Percentiles rank a stretch among this genome's conserved stretches.
Conservation (phyloP, 1,140 invertebrate genomes). For the Mylabris phalerata region DNA sequence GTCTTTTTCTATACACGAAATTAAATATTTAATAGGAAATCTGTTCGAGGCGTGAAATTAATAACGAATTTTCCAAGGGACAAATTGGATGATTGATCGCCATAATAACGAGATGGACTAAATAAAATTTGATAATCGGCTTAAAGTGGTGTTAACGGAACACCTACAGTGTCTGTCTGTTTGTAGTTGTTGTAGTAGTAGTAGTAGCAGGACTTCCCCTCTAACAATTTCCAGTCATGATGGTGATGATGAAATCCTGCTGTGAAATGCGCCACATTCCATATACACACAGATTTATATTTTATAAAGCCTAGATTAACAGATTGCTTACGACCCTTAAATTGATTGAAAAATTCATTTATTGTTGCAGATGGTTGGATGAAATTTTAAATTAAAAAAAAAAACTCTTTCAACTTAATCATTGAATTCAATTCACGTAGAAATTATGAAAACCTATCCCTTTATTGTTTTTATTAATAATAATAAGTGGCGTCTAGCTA, state of each 20-base stretch:
- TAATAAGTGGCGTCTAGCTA: slow-evolving; percentile 8
- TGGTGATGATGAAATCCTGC: slow-evolving; percentile 1
- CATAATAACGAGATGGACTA: slow-evolving; percentile 3
- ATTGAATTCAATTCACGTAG: background rate
- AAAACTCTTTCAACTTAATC: background rate
- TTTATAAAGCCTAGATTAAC: slow-evolving; percentile 6
- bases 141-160: slow-evolving; percentile 6
- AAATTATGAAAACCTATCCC: background rate
- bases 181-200: too few species aligned
- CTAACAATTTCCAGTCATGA: background rate
- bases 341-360: background rate
- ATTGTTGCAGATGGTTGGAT: background rate
- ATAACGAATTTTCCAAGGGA: background rate
- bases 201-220: background rate
- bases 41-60: background rate
- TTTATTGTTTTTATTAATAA: slow-evolving; percentile 2
- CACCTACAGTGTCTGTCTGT: background rate
- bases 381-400: slow-evolving; percentile 4
- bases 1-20: background rate
- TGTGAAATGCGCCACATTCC: slow-evolving; percentile 10
- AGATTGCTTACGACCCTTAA: slow-evolving; percentile 5
- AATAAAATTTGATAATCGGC: slow-evolving; percentile 12
- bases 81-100: slow-evolving; percentile 3
- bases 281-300: slow-evolving; percentile 10
- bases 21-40: background rate